Conservation (phyloP, 23 tunicate genomes). For the Trididemnum nubilum region DNA sequence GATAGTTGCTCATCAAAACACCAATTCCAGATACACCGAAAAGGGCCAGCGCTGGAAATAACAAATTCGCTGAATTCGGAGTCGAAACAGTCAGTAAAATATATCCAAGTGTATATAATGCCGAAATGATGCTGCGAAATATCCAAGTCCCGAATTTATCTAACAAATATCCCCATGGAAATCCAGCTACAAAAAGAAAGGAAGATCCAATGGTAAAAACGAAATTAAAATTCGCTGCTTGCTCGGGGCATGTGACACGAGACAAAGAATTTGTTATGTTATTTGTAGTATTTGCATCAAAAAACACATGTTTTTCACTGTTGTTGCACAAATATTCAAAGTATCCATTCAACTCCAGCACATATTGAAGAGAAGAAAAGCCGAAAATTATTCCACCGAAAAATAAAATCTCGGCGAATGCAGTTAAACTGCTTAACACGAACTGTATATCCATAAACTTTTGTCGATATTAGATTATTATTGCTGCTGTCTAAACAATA, state of each 20-base stretch:
- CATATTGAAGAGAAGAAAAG: no score
- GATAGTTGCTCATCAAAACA: slow-evolving; percentile 45
- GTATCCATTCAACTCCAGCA: no score
- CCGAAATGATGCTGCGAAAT: slow-evolving; percentile 18
- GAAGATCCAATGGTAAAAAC: slow-evolving; percentile 44
- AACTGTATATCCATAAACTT: no score
- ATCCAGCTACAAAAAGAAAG: slow-evolving; percentile 21
- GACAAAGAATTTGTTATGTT: not conserved
- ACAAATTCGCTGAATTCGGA: slow-evolving; percentile 21
- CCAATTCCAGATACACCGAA: slow-evolving; percentile 39
- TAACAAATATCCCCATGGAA: slow-evolving; percentile 42
- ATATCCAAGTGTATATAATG: slow-evolving; percentile 27
- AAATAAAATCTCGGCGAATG: no score
- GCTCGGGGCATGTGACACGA: slow-evolving; percentile 1
- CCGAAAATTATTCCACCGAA: no score
- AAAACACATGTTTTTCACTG: not conserved
- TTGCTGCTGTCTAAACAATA: no score
- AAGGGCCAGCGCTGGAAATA: slow-evolving; percentile 37
- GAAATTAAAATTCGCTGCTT: slow-evolving; percentile 33
- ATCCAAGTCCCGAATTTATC: slow-evolving; percentile 64
- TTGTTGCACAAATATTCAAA: not conserved
- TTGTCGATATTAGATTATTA: no score
- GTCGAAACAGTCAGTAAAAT: slow-evolving; percentile 37
- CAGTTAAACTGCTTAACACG: no score
- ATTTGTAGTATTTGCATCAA: not conserved